Evolutionary conservation across 2,888 invertebrate genomes (phyloP).

Genomic region (Seira ritae): DNA sequence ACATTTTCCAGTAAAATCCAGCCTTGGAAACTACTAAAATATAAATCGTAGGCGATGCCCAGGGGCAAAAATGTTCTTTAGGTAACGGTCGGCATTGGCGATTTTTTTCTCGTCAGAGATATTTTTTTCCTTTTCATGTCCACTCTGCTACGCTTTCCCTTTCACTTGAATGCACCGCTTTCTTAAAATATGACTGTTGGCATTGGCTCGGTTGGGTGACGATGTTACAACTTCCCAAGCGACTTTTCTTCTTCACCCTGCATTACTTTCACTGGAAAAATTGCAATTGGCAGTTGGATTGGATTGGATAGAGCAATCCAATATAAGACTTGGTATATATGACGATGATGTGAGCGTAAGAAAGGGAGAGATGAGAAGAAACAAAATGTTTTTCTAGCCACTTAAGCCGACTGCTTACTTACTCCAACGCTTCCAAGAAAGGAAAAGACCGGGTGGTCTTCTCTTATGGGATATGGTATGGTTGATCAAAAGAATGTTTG

Average conservation of each 20-base stretch:
- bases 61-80: constrained; percentile 38
- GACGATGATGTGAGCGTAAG: constrained; percentile 24
- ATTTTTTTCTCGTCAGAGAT: constrained; percentile 30
- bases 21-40: too few species aligned
- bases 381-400: constrained; percentile 61
- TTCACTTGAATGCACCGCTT: constrained; percentile 40
- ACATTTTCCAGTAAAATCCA: too few species aligned
- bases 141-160: constrained; percentile 23
- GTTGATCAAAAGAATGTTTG: constrained; percentile 41
- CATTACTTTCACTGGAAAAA: constrained; percentile 32
- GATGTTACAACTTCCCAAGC: background rate
- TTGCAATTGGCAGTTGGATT: constrained; percentile 50
- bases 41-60: too few species aligned
- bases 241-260: constrained; percentile 1
- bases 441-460: background rate
- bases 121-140: constrained; percentile 22
- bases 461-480: background rate
- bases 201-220: constrained; percentile 52
- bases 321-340: too few species aligned
- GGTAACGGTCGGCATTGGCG: constrained; percentile 21
- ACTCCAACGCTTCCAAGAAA: constrained; percentile 9
- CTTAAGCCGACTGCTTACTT: constrained; percentile 51
- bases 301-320: background rate
- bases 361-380: constrained; percentile 44
- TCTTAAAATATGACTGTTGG: constrained; percentile 56